Base-by-base conservation (phyloP, 2,113 vertebrate genomes). In the Amphiprion ocellaris region DNA sequence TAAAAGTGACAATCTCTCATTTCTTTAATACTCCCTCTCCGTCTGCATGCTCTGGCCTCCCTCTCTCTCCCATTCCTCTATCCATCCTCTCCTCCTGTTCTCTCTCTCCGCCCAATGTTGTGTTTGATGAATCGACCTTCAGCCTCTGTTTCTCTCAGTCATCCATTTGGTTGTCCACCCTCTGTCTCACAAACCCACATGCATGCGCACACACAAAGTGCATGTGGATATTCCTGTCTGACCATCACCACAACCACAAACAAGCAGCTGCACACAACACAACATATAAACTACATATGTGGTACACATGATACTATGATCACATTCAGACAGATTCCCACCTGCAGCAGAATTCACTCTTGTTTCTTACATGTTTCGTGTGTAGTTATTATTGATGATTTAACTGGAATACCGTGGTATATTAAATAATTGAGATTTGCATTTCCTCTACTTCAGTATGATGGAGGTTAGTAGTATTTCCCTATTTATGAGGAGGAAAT, bases 131-230 rank as follows among this genome's bases (percentile, higher is more conserved):
- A 94, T 94, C 74, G 88, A 91, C 90, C 86, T 89, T 90, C 92
- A 90, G 87, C 84, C 81, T 87, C 79, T 59, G 85, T 88, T 89
- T 89, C 90, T 91, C 89, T 90, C 82, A 79, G 83, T 87, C 91
- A 93, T 94, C 92, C 89, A 92, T 94, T 90, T 89, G 82, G 65
- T 81, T 90, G 87, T 92, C 92, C 91, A 90, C 92, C 92, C 90
- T 90, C 88, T 83, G 90, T 90, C 91, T 88, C 75, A 49, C 60
- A 80, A 75, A 77, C 81, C 64, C 37, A 75, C 78, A 66, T 37
- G 55, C 54, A 53, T 49, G 39, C 72, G 39, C 77, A 50, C 70
- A 6, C 77, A 47, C 63, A 30, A 4, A 28, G 26, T 52, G 55
- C 75, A 70, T 17, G 19, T 75, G 65, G 74, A 74, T 66, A 19